Evolutionary conservation across 2,888 invertebrate genomes (phyloP).

Genomic region (Agrotis segetum): DNA sequence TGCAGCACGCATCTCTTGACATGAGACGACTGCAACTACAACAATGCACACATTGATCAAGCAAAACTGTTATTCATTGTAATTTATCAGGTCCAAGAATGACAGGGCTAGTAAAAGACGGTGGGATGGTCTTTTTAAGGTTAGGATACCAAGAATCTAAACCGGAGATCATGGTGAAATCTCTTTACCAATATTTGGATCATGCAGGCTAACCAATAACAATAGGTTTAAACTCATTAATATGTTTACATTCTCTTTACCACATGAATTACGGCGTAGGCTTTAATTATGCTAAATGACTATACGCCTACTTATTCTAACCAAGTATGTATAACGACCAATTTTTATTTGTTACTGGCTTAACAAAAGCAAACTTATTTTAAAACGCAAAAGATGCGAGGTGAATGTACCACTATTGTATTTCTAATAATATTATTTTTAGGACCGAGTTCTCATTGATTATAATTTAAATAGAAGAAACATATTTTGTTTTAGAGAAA

Average conservation of each 20-base stretch:
- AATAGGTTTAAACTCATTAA: neutral
- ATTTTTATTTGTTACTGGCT: neutral
- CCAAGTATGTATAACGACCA: neutral
- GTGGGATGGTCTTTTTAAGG: no score
- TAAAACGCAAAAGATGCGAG: slow-evolving; percentile 6
- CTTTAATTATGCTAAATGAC: neutral
- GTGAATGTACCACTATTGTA: slow-evolving; percentile 2
- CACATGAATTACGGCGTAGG: no score
- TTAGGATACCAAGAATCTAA: no score
- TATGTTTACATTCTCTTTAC: neutral
- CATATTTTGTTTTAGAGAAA: slow-evolving; percentile 15
- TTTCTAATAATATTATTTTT: neutral
- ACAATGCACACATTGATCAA: neutral
- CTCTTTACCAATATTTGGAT: no score
- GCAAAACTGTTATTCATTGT: neutral
- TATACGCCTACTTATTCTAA: neutral
- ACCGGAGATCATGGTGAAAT: no score
- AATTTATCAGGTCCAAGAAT: neutral
- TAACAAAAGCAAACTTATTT: neutral
- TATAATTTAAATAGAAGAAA: slow-evolving; percentile 16
- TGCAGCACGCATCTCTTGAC: slow-evolving; percentile 46
- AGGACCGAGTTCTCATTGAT: slow-evolving; percentile 1
- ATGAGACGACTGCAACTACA: slow-evolving; percentile 3
- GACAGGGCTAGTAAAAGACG: no score
- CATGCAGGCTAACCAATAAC: no score